Percentiles rank a stretch among this genome's conserved stretches.
These are phyloP conservation scores for Pristionchus entomophagus DNA, from an alignment of 2,888 invertebrate genomes.

Conservation along the genomic window DNA sequence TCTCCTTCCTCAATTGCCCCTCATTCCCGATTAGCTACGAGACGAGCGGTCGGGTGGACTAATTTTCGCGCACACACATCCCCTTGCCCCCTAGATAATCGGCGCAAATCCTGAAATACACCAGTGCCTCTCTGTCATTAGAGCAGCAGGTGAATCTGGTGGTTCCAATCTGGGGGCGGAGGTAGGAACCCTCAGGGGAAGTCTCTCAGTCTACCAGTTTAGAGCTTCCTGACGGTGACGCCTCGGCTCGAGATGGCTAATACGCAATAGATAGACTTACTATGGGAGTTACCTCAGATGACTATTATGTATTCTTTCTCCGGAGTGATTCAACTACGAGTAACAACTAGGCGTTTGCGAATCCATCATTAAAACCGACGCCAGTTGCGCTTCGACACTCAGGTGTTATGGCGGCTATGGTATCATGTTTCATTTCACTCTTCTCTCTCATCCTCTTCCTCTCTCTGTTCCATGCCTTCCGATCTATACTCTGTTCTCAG, in stretches of 20 bases:
- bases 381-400: constrained; percentile 5
- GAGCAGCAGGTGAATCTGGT: constrained; percentile 16
- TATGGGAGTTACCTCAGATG: too few species aligned
- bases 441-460: constrained; percentile 6
- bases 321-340: too few species aligned
- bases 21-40: constrained; percentile 26
- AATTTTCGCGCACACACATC: constrained; percentile 10
- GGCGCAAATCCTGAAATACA: constrained; percentile 24
- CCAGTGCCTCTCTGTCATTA: constrained; percentile 25
- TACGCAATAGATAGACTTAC: too few species aligned
- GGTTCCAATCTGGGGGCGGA: neutral
- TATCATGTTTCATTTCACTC: constrained; percentile 39
- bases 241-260: too few species aligned
- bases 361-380: neutral
- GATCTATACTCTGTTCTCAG: constrained; percentile 19
- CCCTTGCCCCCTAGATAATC: neutral
- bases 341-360: too few species aligned
- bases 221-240: too few species aligned
- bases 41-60: neutral
- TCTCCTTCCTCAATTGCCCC: constrained; percentile 22
- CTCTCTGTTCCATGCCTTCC: constrained; percentile 41
- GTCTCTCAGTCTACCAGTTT: neutral
- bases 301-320: too few species aligned
- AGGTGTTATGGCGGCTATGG: neutral
- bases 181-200: neutral